These are phyloP conservation scores for Cebuella pygmaea DNA, from an alignment of 2,797 vertebrate species.

Conservation along the genomic window DNA sequence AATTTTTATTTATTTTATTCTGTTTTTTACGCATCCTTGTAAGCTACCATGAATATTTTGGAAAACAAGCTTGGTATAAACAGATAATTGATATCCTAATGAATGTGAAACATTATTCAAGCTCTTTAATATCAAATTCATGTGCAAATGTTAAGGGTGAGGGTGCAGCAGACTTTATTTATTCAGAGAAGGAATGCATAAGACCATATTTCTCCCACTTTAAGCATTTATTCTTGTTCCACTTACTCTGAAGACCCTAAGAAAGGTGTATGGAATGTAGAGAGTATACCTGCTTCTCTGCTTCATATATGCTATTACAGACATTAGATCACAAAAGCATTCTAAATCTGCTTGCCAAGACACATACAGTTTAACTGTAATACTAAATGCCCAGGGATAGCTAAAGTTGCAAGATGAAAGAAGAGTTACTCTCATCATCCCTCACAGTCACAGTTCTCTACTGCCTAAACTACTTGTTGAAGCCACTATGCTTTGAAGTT, in stretches of 20 bases:
- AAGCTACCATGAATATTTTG: neutral
- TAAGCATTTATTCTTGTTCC: neutral
- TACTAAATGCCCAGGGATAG: neutral
- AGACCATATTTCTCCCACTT: neutral
- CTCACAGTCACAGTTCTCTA: neutral
- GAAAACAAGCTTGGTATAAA: neutral
- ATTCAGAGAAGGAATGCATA: neutral
- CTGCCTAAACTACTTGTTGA: neutral
- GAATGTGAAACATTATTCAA: neutral
- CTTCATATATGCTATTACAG: neutral
- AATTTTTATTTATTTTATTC: slow-evolving; percentile 20
- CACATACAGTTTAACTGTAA: neutral
- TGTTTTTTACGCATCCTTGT: neutral
- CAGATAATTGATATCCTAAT: neutral
- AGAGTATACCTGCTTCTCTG: neutral
- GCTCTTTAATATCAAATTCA: slow-evolving; percentile 5
- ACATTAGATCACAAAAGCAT: neutral
- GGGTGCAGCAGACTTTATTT: neutral
- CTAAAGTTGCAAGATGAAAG: neutral
- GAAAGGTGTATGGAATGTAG: accelerated
- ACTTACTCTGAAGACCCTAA: neutral
- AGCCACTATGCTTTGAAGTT: neutral
- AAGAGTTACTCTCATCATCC: neutral
- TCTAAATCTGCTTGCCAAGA: neutral
- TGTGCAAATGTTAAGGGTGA: neutral